Percentiles rank a stretch among this genome's conserved stretches.
Evolutionary conservation across 2,797 vertebrate genomes (phyloP).

Genomic region (Xerus rutilus): DNA sequence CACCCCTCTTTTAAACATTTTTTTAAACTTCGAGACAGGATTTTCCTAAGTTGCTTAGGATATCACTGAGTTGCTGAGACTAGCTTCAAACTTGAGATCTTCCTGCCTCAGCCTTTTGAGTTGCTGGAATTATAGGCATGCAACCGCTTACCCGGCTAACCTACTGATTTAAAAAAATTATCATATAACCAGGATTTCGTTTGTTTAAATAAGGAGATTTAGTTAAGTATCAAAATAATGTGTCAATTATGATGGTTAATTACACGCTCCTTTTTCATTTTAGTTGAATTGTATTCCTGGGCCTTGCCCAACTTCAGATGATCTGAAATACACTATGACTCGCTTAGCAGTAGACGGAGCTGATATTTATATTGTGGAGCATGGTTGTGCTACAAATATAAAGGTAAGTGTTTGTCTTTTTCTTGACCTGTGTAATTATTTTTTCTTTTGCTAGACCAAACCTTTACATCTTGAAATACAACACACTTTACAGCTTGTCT

Average conservation of each 20-base stretch:
- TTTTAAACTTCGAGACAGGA: too few species aligned
- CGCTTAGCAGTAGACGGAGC: conserved; percentile 95
- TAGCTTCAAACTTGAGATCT: too few species aligned
- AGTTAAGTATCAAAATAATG: neutral
- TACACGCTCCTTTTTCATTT: neutral
- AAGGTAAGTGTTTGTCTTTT: conserved; percentile 89
- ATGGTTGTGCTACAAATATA: conserved; percentile 96
- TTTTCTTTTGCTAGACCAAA: neutral
- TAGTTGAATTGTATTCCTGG: conserved; percentile 92
- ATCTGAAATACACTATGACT: conserved; percentile 98
- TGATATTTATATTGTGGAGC: conserved; percentile 96
- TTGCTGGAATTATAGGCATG: too few species aligned
- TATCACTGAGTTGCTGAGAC: too few species aligned
- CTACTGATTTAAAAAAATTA: neutral
- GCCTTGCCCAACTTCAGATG: conserved; percentile 96
- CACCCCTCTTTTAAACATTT: too few species aligned
- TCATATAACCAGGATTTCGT: neutral
- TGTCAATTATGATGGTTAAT: neutral
- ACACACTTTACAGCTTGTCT: neutral
- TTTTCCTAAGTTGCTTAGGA: too few species aligned
- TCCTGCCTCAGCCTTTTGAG: too few species aligned
- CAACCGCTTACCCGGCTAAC: too few species aligned
- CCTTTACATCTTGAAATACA: neutral
- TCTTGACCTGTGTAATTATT: neutral
- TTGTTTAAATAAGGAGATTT: conserved; percentile 12